phyloP scores from a whole-genome alignment of 2,113 vertebrate species.

The Meleagris gallopavo region DNA sequence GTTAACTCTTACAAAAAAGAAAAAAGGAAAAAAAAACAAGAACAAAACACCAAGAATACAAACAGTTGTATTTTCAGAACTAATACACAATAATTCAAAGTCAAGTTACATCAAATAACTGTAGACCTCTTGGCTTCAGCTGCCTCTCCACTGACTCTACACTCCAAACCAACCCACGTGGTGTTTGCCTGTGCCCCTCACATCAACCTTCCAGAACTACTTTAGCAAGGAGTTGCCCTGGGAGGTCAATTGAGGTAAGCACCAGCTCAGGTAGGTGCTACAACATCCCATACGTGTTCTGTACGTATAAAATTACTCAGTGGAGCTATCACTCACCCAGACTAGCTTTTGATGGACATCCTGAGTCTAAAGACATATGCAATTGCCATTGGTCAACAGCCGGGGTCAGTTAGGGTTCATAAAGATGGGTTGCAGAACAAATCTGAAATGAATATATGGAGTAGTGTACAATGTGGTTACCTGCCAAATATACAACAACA shows the following conservation, averaged over 20 bases:
- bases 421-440: background rate
- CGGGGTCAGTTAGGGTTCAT: background rate
- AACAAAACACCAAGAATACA: background rate
- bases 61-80: background rate
- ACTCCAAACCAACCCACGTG: background rate
- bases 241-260: background rate
- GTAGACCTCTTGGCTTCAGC: background rate
- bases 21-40: no score
- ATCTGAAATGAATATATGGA: background rate
- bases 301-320: no score
- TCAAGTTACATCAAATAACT: background rate
- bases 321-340: background rate
- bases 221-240: background rate
- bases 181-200: background rate
- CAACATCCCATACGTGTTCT: rapidly evolving
- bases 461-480: rapidly evolving
- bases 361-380: background rate
- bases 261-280: background rate
- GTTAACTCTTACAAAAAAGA: background rate
- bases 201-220: background rate
- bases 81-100: background rate
- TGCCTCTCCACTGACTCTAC: background rate
- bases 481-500: rapidly evolving
- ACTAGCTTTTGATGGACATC: background rate
- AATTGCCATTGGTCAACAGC: no score